Conservation (phyloP, 2,113 vertebrate genomes). For the Leuciscus idus region DNA sequence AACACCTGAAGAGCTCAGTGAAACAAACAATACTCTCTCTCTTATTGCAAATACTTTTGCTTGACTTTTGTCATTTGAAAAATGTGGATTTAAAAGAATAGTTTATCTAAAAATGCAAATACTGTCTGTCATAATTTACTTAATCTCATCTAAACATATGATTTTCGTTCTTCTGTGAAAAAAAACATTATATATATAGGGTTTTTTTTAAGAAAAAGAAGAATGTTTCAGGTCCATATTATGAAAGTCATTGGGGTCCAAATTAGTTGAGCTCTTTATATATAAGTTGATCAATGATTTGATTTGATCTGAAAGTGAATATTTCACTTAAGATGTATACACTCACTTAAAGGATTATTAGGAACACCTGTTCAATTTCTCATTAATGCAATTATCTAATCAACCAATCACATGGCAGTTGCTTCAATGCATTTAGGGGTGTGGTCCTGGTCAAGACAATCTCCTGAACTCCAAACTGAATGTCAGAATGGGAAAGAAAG, state of each 20-base stretch:
- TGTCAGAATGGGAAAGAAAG: too few species aligned
- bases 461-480: too few species aligned
- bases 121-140: not conserved
- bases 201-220: not conserved
- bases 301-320: not conserved
- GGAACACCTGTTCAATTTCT: too few species aligned
- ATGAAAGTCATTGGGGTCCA: not conserved
- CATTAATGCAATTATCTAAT: too few species aligned
- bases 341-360: too few species aligned
- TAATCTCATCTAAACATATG: not conserved
- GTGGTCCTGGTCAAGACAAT: too few species aligned
- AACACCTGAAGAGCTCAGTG: conserved; percentile 27
- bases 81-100: not conserved
- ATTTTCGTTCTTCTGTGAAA: not conserved
- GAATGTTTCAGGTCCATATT: not conserved
- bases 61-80: not conserved
- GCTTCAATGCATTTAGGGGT: too few species aligned
- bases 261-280: not conserved
- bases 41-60: not conserved
- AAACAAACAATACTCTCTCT: not conserved
- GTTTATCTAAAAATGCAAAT: not conserved
- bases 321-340: not conserved
- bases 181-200: too few species aligned
- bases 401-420: too few species aligned
- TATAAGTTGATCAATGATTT: not conserved